phyloP scores from a whole-genome alignment of 2,888 invertebrate genomes.

The Cyclophora punctaria region DNA sequence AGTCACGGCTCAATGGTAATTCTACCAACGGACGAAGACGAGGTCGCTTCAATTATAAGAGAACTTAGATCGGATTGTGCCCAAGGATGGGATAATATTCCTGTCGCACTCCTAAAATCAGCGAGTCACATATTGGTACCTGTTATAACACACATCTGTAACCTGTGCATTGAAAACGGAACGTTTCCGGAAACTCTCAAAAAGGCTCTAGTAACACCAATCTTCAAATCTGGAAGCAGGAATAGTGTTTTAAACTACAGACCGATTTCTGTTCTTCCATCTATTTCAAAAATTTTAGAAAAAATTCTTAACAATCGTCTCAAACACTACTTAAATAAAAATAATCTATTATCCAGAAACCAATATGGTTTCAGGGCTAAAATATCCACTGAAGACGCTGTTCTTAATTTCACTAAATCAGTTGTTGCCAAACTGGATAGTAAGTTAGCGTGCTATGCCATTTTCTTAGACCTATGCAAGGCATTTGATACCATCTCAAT shows the following conservation, averaged over 20 bases:
- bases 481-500: background rate
- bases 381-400: background rate
- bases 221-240: conserved; percentile 6
- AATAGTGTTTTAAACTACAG: conserved; percentile 8
- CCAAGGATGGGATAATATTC: conserved; percentile 5
- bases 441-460: background rate
- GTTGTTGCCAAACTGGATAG: background rate
- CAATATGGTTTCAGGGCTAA: conserved; percentile 9
- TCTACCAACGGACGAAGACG: conserved; percentile 1
- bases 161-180: conserved; percentile 2
- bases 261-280: conserved; percentile 9
- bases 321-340: conserved; percentile 1
- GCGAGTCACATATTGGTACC: background rate
- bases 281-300: conserved; percentile 9
- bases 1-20: conserved; percentile 1
- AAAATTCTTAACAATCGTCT: conserved; percentile 4
- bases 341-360: conserved; percentile 4
- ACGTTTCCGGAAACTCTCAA: conserved; percentile 5
- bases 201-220: conserved; percentile 5
- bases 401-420: background rate
- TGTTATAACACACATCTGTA: conserved; percentile 2
- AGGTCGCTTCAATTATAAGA: conserved; percentile 5
- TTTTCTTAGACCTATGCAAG: background rate
- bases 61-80: conserved; percentile 3
- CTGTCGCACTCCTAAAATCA: conserved; percentile 2